Conservation (phyloP, 2,888 invertebrate genomes). For the Melinaea menophilus region DNA sequence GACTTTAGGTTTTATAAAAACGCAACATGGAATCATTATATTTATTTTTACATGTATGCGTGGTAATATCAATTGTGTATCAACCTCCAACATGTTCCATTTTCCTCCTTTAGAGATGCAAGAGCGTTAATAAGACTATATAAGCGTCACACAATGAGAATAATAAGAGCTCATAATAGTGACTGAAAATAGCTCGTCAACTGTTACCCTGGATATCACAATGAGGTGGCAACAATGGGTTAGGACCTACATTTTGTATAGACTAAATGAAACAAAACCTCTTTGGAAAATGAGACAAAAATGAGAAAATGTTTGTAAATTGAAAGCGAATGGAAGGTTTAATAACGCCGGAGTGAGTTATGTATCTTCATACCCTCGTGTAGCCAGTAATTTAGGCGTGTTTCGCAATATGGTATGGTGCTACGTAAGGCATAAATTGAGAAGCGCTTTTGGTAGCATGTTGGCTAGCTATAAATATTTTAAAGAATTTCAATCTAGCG, state of each 20-base stretch:
- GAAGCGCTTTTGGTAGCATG: constrained; percentile 29
- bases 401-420: constrained; percentile 31
- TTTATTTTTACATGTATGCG: constrained; percentile 10
- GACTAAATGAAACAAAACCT: constrained; percentile 68
- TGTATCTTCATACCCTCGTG: constrained; percentile 29
- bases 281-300: constrained; percentile 58
- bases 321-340: constrained; percentile 43
- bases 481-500: constrained; percentile 28
- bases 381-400: constrained; percentile 31
- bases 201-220: constrained; percentile 63
- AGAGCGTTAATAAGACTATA: constrained; percentile 47
- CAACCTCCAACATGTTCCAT: constrained; percentile 17
- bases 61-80: constrained; percentile 10
- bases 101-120: constrained; percentile 34
- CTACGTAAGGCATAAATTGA: constrained; percentile 32
- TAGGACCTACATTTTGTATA: constrained; percentile 63
- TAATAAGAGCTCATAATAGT: constrained; percentile 67
- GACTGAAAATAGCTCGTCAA: constrained; percentile 73
- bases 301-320: constrained; percentile 61
- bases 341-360: constrained; percentile 35
- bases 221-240: constrained; percentile 65
- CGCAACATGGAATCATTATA: too few species aligned
- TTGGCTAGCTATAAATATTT: constrained; percentile 29
- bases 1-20: too few species aligned
- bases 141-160: constrained; percentile 67